Evolutionary conservation across 2,113 vertebrate genomes (phyloP).

Genomic region (Hydrochoerus hydrochaeris): DNA sequence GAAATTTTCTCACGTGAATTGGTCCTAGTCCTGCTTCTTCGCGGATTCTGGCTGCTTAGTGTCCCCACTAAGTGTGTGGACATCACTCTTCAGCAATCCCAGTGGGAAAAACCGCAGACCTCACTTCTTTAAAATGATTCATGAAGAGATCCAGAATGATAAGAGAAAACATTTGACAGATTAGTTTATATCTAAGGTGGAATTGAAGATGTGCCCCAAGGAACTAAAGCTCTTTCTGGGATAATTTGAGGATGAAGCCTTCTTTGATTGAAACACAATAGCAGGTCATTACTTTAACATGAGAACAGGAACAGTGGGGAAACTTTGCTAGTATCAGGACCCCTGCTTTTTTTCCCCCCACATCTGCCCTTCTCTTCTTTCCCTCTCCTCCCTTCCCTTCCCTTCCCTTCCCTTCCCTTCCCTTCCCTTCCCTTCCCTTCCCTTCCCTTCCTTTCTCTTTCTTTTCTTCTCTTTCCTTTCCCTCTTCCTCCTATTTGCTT

Average conservation of each 20-base stretch:
- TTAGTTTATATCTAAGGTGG: constrained; percentile 34
- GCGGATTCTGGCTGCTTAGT: background rate
- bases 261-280: constrained; percentile 39
- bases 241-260: constrained; percentile 42
- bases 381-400: too few species aligned
- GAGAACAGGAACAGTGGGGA: background rate
- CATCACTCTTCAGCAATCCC: background rate
- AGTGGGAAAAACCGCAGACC: constrained; percentile 17
- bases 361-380: background rate
- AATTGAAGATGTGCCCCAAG: constrained; percentile 38
- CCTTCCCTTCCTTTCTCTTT: background rate
- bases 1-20: constrained; percentile 57
- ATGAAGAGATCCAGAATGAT: constrained; percentile 58
- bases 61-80: background rate
- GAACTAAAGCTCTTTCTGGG: constrained; percentile 57
- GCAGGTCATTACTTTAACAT: background rate
- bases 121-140: constrained; percentile 35
- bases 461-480: background rate
- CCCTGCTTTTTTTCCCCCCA: background rate
- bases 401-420: background rate
- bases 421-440: background rate
- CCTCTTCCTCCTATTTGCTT: background rate
- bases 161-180: constrained; percentile 10
- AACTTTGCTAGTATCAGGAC: background rate
- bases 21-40: background rate